Base-by-base conservation (phyloP, 2,888 invertebrate species). In the Hydroisotoma schaefferi region DNA sequence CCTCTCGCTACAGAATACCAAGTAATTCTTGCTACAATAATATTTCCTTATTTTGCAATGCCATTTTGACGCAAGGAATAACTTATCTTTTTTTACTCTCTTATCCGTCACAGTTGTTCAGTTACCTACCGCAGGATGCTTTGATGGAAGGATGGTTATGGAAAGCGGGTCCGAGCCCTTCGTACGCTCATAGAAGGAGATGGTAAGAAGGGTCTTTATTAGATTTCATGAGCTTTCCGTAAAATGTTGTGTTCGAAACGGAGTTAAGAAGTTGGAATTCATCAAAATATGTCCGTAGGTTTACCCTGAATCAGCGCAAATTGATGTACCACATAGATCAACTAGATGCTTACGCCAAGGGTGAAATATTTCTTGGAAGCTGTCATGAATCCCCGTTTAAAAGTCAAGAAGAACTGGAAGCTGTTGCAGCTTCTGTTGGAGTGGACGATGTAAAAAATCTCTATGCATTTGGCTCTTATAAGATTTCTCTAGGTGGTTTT, bases 301-400 rank as follows among this genome's bases (percentile, higher is more conserved):
- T 53, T 27, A 90, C 90, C 0, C 77, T 94, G 44, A 92, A 92
- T 73, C 87, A 88, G 73, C 82, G 93, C 67, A 92, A 91, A 76
- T 80, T 94, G n/a, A 92, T 92, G 90, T 94, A 94, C 75, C 90
- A 91, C 74, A 88, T 90, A 74, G 89, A 90, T 74, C 87, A 88
- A 1, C 78, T 92, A 76, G 90, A 90, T 74, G 88, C 92, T 2
- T 87, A 88, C 78, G 90, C 93, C 0, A 92, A 91, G 78, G 92
- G 92, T 51, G 92, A 93, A 80, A 88, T 93, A 71, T 92, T 91
- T 77, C 79, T 93, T 70, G 91, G 92, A 75, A 58, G 59, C 33
- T 43, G 63, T 25, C 29, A 52, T 12, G 51, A 54, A 2, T 47
- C 54, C n/a, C 48, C 56, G 3, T 55, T 53, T 22, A 59, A 58